Evolutionary conservation across 2,888 invertebrate genomes (phyloP), one percentile per base, ranked within the genome.

Genomic region (Pseudococcus longispinus): DNA sequence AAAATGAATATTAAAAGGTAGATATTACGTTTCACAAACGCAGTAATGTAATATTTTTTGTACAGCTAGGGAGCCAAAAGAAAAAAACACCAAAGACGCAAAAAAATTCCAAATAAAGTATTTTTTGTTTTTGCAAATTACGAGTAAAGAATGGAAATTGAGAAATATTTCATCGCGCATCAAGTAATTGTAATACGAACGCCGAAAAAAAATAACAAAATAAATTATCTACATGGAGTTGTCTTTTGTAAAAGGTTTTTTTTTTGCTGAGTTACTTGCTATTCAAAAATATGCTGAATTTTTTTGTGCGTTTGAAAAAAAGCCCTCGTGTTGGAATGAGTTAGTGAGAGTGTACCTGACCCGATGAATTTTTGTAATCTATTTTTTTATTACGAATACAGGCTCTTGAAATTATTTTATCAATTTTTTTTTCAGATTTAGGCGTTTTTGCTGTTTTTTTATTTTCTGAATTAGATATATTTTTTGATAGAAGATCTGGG

Each of bases 11-110:
- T 80, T 80, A 80, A 80, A 80, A 80, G 77, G 77, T 42, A 29
- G 77, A 80, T 80, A 80, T 80, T 80, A 80, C 77, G 77, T 80
- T 80, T 80, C 77, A 80, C 77, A 80, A 80, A 80, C 77, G 42
- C 9, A 42, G 77, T 80, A 80, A 80, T 42, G 37, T 80, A 80
- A 80, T 80, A 80, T 80, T 80, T 80, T 80, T 42, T n/a, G 42
- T 80, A 20, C 42, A 9, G 20, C 42, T 42, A 20, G 20, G 37
- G 32, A 32, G 32, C 32, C 37, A 37, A 37, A 37, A 37, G 9
- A 80, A 80, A 4, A 20, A 20, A 80, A 80, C 29, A 37, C 20
- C 20, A 80, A 80, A 80, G 70, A 70, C 70, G 70, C 70, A 70
- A 70, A 70, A 32, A 60, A 70, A 70, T 70, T 29, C 11, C 29